A percentile compares a stretch with the other conserved stretches of the same genome.
These are phyloP conservation scores for Diorhabda carinulata DNA, from an alignment of 1,140 invertebrate genomes.

Conservation along the genomic window DNA sequence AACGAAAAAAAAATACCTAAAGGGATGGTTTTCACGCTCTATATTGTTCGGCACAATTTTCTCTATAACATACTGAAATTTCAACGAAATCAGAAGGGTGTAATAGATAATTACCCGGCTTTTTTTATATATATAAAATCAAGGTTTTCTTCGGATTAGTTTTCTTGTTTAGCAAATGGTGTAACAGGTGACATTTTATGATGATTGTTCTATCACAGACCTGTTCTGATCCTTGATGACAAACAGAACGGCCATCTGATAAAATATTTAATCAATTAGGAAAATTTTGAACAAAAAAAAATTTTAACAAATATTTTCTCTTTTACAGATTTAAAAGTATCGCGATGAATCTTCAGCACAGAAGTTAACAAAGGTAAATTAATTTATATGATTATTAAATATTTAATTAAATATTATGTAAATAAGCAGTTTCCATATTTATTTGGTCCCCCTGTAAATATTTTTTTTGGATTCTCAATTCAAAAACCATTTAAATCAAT, in stretches of 20 bases:
- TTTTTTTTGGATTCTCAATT: too few relatives aligned
- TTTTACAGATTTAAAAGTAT: constrained; percentile 1
- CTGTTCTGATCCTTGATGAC: constrained; percentile 26
- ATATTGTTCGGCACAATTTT: background rate
- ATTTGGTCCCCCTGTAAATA: too few relatives aligned
- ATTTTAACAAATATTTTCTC: background rate
- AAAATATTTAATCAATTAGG: background rate
- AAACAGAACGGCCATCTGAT: constrained; percentile 31
- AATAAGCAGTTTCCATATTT: too few relatives aligned
- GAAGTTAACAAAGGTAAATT: background rate
- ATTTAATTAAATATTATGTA: background rate
- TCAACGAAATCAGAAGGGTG: background rate
- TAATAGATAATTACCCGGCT: background rate
- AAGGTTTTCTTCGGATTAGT: background rate
- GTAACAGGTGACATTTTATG: constrained; percentile 14
- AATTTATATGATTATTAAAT: background rate
- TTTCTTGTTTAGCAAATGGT: background rate
- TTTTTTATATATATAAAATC: background rate
- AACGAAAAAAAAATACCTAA: background rate
- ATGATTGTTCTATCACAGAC: constrained; percentile 36
- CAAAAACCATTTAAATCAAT: too few relatives aligned
- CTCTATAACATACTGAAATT: too few relatives aligned
- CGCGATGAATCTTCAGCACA: background rate
- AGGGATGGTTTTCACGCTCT: background rate
- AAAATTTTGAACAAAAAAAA: background rate